phyloP scores from a whole-genome alignment of 30 jellyfish, hydroid and myxozoan genomes.

The Hydractinia echinata region DNA sequence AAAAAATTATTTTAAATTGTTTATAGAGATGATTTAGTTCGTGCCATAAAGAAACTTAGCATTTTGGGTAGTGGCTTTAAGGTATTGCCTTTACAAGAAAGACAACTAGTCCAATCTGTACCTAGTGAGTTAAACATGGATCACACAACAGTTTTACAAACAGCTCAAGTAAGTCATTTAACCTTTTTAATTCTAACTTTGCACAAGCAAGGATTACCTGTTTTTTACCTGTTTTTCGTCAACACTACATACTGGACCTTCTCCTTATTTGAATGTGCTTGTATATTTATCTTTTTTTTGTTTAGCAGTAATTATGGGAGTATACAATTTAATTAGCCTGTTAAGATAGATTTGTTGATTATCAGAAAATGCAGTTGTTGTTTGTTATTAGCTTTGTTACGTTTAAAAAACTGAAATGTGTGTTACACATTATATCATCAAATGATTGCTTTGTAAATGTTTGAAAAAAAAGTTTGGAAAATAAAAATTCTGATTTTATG shows the following conservation, averaged over 20 bases:
- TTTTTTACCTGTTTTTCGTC: too few relatives aligned
- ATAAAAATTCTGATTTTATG: too few relatives aligned
- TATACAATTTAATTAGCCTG: too few relatives aligned
- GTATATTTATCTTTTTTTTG: not conserved
- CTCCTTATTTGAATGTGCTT: not conserved
- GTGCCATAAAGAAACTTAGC: conserved; percentile 84
- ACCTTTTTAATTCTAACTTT: not conserved
- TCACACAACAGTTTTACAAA: conserved; percentile 70
- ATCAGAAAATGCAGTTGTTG: too few relatives aligned
- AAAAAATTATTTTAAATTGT: not conserved
- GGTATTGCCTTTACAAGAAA: conserved; percentile 84
- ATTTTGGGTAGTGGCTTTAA: conserved; percentile 90
- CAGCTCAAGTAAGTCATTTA: conserved; percentile 64
- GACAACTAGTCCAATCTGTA: conserved; percentile 83
- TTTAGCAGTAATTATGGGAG: not conserved
- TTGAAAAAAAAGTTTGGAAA: too few relatives aligned
- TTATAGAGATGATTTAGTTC: conserved; percentile 69
- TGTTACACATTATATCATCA: too few relatives aligned
- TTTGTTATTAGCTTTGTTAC: too few relatives aligned
- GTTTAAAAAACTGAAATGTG: too few relatives aligned
- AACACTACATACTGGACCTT: not conserved
- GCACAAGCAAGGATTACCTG: not conserved
- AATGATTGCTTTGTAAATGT: too few relatives aligned
- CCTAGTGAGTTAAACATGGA: conserved; percentile 89
- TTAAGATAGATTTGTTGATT: too few relatives aligned